Base-by-base conservation (phyloP, 2,888 invertebrate genomes). In the Nymphalis c-album region DNA sequence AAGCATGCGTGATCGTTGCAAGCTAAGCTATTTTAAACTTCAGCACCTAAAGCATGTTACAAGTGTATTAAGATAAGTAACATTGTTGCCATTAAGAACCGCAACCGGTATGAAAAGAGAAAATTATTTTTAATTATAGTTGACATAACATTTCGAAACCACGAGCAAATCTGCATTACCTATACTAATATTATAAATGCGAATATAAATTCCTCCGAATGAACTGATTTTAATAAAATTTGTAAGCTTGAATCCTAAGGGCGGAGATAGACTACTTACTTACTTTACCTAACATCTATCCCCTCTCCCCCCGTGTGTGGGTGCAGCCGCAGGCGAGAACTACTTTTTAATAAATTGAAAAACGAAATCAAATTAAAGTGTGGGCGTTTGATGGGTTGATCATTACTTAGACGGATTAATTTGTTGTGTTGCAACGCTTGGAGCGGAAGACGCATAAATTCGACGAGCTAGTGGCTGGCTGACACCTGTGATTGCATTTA, bases 401-500 rank as follows among this genome's bases (percentile, higher is more conserved):
- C 71, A 70, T 78, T 87, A 86, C 87, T 89, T 88, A 90, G 88
- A 81, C 83, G 83, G 82, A 84, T 85, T 88, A 90, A 90, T 90
- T 87, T 89, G 87, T 86, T 83, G 81, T 86, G 86, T 88, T 87
- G 85, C 85, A 85, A 83, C 86, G 85, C 80, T 80, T 78, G 80
- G 81, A 84, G 86, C 85, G 86, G 87, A 87, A 87, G 87, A 88
- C 84, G 86, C 87, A 90, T 91, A 91, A 90, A 91, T 90, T 87
- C 85, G 86, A 85, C 83, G 84, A 84, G 85, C 88, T 85, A 87
- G 85, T 88, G 86, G 84, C 85, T 83, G 83, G 76, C 84, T 88
- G 91, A 91, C 91, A 91, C 88, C 91, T 91, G 89, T 91, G 91
- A 92, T 91, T 91, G 90, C 91, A 92, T 92, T 91, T 91, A 91